phyloP scores from a whole-genome alignment of 2,888 invertebrate species.

The Nycteola revayana region DNA sequence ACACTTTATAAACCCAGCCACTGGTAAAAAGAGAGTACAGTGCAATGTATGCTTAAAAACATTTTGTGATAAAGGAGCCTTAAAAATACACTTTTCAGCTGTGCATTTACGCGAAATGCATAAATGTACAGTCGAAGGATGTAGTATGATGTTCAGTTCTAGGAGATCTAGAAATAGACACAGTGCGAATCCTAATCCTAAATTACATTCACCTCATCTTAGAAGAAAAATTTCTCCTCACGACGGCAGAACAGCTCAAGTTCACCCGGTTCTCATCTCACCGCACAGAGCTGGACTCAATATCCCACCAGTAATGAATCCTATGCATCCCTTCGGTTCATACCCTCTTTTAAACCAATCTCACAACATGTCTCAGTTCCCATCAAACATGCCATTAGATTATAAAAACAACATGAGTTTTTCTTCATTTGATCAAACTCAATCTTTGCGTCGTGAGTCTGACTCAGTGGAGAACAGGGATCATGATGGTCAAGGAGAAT shows the following conservation, averaged over 20 bases:
- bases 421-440: conserved; percentile 53
- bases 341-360: conserved; percentile 89
- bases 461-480: conserved; percentile 77
- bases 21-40: conserved; percentile 97
- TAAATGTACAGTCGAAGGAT: conserved; percentile 98
- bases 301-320: conserved; percentile 85
- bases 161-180: conserved; percentile 97
- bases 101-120: conserved; percentile 99
- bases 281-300: conserved; percentile 85
- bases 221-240: conserved; percentile 96
- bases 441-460: conserved; percentile 62
- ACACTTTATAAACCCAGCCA: conserved; percentile 95
- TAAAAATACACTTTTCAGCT: conserved; percentile 99
- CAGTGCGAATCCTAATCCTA: conserved; percentile 99
- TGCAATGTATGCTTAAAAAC: conserved; percentile 99
- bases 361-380: conserved; percentile 83
- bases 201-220: conserved; percentile 97
- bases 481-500: conserved; percentile 84
- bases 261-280: conserved; percentile 90
- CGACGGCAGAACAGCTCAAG: conserved; percentile 94
- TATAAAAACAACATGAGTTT: conserved; percentile 74
- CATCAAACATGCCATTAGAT: conserved; percentile 71
- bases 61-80: conserved; percentile 99
- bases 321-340: conserved; percentile 88
- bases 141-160: conserved; percentile 99